These are phyloP conservation scores for Coregonus suidteri DNA, from an alignment of 2,797 vertebrate genomes.

Conservation along the genomic window DNA sequence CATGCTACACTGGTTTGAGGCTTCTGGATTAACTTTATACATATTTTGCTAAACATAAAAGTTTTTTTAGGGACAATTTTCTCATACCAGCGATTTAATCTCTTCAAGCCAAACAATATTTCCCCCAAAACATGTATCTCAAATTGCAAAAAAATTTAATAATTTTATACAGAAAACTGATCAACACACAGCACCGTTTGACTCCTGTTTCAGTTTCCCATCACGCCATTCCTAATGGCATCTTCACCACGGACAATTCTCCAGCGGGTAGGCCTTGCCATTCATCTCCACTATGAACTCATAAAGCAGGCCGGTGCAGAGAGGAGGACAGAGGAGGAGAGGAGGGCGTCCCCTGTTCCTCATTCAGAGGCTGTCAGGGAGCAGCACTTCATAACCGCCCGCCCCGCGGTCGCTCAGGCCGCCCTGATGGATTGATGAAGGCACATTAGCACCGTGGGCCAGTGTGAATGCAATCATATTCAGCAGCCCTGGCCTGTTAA, in stretches of 20 bases:
- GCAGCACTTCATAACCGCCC: slow-evolving; percentile 79
- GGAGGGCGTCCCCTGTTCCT: slow-evolving; percentile 60
- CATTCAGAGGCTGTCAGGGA: slow-evolving; percentile 71
- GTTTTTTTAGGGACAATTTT: not conserved
- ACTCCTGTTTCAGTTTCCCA: slow-evolving; percentile 30
- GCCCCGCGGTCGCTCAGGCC: slow-evolving; percentile 69
- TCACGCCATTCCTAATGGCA: slow-evolving; percentile 15
- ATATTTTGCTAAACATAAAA: not conserved
- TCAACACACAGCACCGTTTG: too few relatives aligned
- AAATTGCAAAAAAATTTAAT: not conserved
- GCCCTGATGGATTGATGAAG: slow-evolving; percentile 83
- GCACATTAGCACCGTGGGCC: slow-evolving; percentile 77
- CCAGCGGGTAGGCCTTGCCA: slow-evolving; percentile 6
- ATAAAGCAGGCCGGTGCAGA: slow-evolving; percentile 25
- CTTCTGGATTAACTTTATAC: not conserved
- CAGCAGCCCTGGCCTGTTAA: slow-evolving; percentile 73
- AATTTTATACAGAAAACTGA: not conserved
- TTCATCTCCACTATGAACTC: slow-evolving; percentile 41
- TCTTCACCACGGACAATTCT: slow-evolving; percentile 26
- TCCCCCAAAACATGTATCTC: too few relatives aligned
- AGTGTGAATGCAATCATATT: slow-evolving; percentile 82
- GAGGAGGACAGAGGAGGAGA: slow-evolving; percentile 37
- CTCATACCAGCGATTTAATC: not conserved
- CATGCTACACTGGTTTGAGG: not conserved
- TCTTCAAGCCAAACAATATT: not conserved